Percentiles rank a stretch among this genome's conserved stretches.
phyloP scores from a whole-genome alignment of 2,113 vertebrate species.

The Macaca mulatta region DNA sequence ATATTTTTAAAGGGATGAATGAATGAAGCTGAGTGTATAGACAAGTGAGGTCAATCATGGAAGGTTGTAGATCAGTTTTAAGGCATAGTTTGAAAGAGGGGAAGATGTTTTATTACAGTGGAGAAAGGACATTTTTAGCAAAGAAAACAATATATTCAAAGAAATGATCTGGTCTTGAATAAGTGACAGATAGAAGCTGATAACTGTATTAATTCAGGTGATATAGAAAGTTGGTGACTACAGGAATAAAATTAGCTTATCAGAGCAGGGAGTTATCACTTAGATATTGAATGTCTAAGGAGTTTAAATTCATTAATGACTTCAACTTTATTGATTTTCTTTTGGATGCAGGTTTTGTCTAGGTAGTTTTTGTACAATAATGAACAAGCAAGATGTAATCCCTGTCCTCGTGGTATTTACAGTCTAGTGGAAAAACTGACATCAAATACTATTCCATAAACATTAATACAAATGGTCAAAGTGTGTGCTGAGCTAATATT shows the following conservation, averaged over 20 bases:
- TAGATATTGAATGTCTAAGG: neutral
- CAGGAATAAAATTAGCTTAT: neutral
- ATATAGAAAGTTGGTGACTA: neutral
- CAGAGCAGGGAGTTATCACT: neutral
- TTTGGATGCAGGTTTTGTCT: neutral
- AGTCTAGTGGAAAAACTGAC: too few species aligned
- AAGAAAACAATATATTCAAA: neutral
- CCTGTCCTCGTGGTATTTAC: too few species aligned
- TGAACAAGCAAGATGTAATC: too few species aligned
- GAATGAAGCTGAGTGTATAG: neutral
- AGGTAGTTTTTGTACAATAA: too few species aligned
- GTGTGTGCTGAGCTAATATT: neutral
- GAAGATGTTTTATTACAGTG: neutral
- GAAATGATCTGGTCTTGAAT: neutral
- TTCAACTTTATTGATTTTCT: neutral
- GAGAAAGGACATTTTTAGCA: neutral
- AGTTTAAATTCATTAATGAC: neutral
- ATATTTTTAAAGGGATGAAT: neutral
- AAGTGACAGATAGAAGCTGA: neutral
- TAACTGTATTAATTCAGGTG: neutral
- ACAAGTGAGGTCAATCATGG: neutral
- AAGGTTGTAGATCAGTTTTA: neutral
- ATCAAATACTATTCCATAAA: slow-evolving; percentile 1
- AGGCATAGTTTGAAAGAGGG: neutral
- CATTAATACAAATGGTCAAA: neutral